Evolutionary conservation across 2,888 invertebrate species (phyloP).

Genomic region (Platerodrilus igneus): DNA sequence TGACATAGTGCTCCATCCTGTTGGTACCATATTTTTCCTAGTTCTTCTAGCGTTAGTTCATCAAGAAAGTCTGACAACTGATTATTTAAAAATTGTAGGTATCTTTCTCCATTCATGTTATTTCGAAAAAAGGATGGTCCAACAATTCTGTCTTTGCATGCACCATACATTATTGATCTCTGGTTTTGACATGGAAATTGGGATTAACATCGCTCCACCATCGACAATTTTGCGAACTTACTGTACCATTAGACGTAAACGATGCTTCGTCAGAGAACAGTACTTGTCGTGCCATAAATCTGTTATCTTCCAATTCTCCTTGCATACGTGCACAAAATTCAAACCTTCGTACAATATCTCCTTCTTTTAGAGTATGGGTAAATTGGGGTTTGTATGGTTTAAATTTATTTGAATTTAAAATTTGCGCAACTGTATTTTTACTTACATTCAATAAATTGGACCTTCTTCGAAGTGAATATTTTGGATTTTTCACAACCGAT

Average conservation of each 20-base stretch:
- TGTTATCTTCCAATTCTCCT: conserved; percentile 6
- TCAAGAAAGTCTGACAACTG: neutral
- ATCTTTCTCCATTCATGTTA: conserved; percentile 4
- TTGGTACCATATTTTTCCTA: too few species aligned
- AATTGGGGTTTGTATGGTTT: conserved; percentile 6
- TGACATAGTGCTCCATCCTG: too few species aligned
- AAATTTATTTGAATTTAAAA: too few species aligned
- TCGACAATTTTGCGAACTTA: conserved; percentile 8
- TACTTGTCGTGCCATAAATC: conserved; percentile 2
- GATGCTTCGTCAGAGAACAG: conserved; percentile 8
- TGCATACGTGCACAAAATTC: conserved; percentile 1
- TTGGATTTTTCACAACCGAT: too few species aligned
- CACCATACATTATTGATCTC: conserved; percentile 11
- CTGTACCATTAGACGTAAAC: conserved; percentile 3
- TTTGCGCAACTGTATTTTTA: too few species aligned
- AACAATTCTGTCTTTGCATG: conserved; percentile 1
- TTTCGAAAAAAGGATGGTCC: conserved; percentile 7
- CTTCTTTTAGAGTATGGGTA: conserved; percentile 3
- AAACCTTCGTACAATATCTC: conserved; percentile 3
- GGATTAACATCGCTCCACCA: conserved; percentile 9
- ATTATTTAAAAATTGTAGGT: neutral
- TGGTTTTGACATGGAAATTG: neutral
- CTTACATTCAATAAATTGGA: too few species aligned
- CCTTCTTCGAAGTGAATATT: too few species aligned
- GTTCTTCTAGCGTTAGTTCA: too few species aligned